A percentile compares a stretch with the other conserved stretches of the same genome.
These are phyloP conservation scores for Lagocephalus sceleratus DNA, from an alignment of 2,797 vertebrate species.

Conservation along the genomic window DNA sequence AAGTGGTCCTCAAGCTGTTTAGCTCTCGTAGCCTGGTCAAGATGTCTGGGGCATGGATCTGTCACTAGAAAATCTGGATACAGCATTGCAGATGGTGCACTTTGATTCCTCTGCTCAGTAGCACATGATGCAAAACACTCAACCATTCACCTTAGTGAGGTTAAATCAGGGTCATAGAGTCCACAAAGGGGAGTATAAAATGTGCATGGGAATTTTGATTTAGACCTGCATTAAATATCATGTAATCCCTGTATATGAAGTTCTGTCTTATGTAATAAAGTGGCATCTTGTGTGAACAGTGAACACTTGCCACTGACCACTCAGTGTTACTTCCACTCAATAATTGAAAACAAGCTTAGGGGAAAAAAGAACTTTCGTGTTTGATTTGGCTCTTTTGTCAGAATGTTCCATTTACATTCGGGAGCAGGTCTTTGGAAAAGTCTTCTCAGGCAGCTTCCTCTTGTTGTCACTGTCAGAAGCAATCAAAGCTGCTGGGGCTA, in stretches of 20 bases:
- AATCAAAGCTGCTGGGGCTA: constrained; percentile 58
- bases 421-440: constrained; percentile 38
- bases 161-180: no score
- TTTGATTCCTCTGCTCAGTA: neutral
- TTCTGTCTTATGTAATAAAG: neutral
- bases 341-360: neutral
- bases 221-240: no score
- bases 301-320: neutral
- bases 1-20: constrained; percentile 67
- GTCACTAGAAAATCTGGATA: neutral
- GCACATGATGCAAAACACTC: neutral
- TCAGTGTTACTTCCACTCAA: no score
- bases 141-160: no score
- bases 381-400: constrained; percentile 39
- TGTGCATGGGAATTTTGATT: no score
- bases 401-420: constrained; percentile 27
- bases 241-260: no score
- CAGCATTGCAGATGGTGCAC: neutral
- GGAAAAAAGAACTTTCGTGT: constrained; percentile 24
- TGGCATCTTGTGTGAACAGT: neutral
- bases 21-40: constrained; percentile 61
- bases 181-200: no score
- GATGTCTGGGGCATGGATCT: constrained; percentile 38
- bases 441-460: constrained; percentile 56
- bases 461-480: constrained; percentile 71